These are phyloP conservation scores for Atethmia centrago DNA, from an alignment of 2,888 invertebrate genomes.

Conservation along the genomic window DNA sequence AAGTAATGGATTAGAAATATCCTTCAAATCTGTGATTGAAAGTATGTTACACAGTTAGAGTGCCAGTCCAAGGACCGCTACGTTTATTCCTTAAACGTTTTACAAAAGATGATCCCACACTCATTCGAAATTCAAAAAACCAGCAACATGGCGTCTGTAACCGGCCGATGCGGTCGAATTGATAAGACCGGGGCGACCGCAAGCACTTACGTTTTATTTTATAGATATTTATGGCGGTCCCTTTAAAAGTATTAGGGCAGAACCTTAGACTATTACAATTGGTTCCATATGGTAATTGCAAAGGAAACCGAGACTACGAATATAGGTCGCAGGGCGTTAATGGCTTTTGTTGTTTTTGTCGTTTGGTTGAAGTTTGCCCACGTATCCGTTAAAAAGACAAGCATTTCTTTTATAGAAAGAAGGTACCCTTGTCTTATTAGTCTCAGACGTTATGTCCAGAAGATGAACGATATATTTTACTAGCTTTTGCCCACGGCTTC, in stretches of 20 bases:
- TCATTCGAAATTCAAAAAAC: constrained; percentile 18
- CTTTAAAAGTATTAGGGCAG: constrained; percentile 58
- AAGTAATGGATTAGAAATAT: no score
- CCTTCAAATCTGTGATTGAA: no score
- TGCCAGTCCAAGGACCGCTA: no score
- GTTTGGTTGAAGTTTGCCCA: neutral
- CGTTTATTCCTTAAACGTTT: neutral
- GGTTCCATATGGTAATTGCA: constrained; percentile 66
- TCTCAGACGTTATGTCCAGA: no score
- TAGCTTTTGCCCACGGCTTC: no score
- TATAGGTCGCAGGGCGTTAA: constrained; percentile 40
- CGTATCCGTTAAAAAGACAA: neutral
- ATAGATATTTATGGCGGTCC: constrained; percentile 66
- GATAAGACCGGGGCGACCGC: constrained; percentile 62
- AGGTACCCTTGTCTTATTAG: neutral
- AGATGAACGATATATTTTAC: neutral
- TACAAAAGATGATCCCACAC: constrained; percentile 20
- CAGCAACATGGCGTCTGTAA: constrained; percentile 36
- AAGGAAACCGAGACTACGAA: constrained; percentile 48
- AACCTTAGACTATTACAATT: constrained; percentile 55
- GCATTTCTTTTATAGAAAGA: neutral
- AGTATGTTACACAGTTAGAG: no score
- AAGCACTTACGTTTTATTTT: constrained; percentile 64
- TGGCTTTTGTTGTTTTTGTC: constrained; percentile 18
- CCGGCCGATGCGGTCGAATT: constrained; percentile 51